phyloP scores from a whole-genome alignment of 2,797 vertebrate genomes.

The Enteromius paludinosus region DNA sequence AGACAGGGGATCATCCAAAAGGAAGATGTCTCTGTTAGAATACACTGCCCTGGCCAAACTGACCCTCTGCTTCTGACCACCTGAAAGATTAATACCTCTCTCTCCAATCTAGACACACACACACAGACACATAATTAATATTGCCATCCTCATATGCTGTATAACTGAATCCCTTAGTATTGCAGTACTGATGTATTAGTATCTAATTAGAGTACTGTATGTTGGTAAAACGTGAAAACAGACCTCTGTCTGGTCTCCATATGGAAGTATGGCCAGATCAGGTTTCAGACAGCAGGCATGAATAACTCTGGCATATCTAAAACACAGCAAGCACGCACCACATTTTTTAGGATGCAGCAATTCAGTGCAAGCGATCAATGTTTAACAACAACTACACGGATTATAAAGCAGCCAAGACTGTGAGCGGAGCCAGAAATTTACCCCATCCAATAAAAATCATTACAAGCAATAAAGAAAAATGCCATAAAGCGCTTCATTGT shows the following conservation, averaged over 20 bases:
- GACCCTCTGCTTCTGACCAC: constrained; percentile 84
- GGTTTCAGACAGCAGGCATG: constrained; percentile 74
- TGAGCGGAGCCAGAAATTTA: background rate
- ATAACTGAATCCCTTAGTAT: background rate
- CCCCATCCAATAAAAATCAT: constrained; percentile 12
- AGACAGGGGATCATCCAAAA: constrained; percentile 83
- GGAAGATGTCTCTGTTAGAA: constrained; percentile 77
- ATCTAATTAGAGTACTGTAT: background rate
- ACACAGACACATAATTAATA: background rate
- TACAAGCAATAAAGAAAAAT: background rate
- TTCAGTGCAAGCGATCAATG: constrained; percentile 4
- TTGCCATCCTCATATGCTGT: background rate
- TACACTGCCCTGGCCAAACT: constrained; percentile 81
- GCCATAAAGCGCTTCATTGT: background rate
- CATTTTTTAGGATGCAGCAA: background rate
- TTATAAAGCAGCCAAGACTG: constrained; percentile 21
- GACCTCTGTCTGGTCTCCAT: constrained; percentile 83
- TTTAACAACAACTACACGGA: constrained; percentile 1
- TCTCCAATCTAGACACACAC: constrained; percentile 77
- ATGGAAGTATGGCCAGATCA: constrained; percentile 78
- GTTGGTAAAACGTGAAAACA: constrained; percentile 24
- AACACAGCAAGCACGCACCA: constrained; percentile 21
- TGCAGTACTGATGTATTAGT: background rate
- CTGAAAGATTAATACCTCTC: constrained; percentile 81
- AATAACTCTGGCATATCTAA: constrained; percentile 77